phyloP scores from a whole-genome alignment of 2,113 vertebrate genomes.

The Gorsachius goisagi region DNA sequence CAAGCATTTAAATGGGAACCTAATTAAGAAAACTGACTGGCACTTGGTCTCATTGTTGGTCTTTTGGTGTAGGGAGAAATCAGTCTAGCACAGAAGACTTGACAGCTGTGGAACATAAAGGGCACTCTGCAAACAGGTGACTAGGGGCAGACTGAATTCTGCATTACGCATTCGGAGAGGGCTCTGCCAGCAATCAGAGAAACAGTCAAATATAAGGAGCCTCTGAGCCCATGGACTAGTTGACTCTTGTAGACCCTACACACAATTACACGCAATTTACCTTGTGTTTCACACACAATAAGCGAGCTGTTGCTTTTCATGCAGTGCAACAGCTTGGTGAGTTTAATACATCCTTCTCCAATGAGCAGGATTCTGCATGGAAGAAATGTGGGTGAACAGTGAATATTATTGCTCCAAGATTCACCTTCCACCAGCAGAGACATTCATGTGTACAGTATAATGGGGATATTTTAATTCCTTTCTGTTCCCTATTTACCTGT shows the following conservation, averaged over 20 bases:
- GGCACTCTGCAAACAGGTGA: not conserved
- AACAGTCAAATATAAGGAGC: not conserved
- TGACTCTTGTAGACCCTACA: not conserved
- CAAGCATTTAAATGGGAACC: conserved; percentile 30
- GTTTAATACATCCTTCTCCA: not conserved
- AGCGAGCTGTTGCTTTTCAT: not conserved
- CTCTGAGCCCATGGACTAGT: not conserved
- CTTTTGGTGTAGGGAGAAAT: conserved; percentile 46
- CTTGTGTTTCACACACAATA: not conserved
- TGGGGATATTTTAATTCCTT: not conserved
- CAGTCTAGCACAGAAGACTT: conserved; percentile 34
- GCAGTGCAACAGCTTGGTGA: not conserved
- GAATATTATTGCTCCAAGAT: not conserved
- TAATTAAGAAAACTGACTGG: conserved; percentile 65
- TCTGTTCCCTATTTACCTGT: not conserved
- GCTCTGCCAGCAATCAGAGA: not conserved
- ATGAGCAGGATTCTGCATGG: not conserved
- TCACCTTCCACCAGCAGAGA: not conserved
- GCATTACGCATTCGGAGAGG: not conserved
- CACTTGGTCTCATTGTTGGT: conserved; percentile 22
- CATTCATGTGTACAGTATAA: not conserved
- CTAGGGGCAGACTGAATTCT: not conserved
- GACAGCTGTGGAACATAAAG: conserved; percentile 28
- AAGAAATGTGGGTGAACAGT: not conserved
- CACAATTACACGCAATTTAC: not conserved